A percentile compares a stretch with the other conserved stretches of the same genome.
Evolutionary conservation across 2,113 vertebrate genomes (phyloP).

Genomic region (Ellobius talpinus): DNA sequence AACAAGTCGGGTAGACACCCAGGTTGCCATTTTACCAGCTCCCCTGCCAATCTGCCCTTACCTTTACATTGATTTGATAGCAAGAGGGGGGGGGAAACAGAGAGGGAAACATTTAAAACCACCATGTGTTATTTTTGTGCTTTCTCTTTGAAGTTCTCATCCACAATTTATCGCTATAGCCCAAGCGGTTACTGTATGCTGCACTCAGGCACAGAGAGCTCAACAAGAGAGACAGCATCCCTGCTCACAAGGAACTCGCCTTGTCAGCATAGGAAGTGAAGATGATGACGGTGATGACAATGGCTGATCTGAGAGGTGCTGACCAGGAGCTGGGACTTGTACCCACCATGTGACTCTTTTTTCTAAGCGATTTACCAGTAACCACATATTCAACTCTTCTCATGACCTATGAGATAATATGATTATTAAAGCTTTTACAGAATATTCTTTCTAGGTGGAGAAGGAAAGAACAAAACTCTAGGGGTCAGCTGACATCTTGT

Average conservation of each 20-base stretch:
- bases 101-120: neutral
- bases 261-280: no score
- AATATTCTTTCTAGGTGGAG: neutral
- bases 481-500: neutral
- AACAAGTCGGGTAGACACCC: conserved; percentile 67
- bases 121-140: neutral
- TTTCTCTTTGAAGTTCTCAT: neutral
- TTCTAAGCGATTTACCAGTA: neutral
- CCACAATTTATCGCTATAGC: neutral
- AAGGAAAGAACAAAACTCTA: neutral
- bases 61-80: conserved; percentile 48
- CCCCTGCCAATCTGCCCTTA: conserved; percentile 79
- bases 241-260: fast-evolving
- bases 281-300: no score
- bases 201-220: neutral
- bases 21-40: conserved; percentile 79
- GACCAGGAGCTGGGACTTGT: neutral
- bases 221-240: neutral
- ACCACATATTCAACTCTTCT: neutral
- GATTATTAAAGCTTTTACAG: neutral
- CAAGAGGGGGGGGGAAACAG: fast-evolving
- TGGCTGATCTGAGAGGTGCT: neutral
- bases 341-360: neutral
- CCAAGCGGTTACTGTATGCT: neutral
- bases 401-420: neutral